These are phyloP conservation scores for Antigone vipio DNA, from an alignment of 2,113 vertebrate genomes.

Conservation along the genomic window DNA sequence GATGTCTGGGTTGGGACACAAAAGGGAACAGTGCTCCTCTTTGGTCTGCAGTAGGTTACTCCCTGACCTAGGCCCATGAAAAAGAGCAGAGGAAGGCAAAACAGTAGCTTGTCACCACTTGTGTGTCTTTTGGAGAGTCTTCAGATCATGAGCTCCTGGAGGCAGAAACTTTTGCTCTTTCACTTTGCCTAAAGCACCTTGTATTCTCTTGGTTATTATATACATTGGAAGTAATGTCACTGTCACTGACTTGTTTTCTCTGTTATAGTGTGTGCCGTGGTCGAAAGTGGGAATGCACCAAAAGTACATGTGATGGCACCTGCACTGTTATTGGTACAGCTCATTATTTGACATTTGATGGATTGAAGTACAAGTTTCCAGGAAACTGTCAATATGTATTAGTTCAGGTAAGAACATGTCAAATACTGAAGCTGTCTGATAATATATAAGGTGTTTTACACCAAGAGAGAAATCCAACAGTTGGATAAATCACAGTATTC, in stretches of 20 bases:
- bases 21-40: background rate
- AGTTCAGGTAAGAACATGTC: constrained; percentile 82
- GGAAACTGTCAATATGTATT: constrained; percentile 93
- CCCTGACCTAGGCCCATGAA: background rate
- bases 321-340: constrained; percentile 85
- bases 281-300: constrained; percentile 90
- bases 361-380: constrained; percentile 87
- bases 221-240: background rate
- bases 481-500: background rate
- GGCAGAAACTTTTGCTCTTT: background rate
- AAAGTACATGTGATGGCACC: constrained; percentile 80
- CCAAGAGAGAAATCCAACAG: background rate
- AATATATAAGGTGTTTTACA: background rate
- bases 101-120: background rate
- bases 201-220: background rate
- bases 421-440: background rate
- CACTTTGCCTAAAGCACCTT: background rate
- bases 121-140: background rate
- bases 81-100: background rate
- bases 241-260: background rate
- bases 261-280: constrained; percentile 82
- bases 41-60: background rate
- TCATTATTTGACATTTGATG: constrained; percentile 93
- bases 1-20: background rate
- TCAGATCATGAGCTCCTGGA: background rate